A percentile compares a stretch with the other conserved stretches of the same genome.
phyloP scores from a whole-genome alignment of 2,113 vertebrate species.

The Glareola pratincola region DNA sequence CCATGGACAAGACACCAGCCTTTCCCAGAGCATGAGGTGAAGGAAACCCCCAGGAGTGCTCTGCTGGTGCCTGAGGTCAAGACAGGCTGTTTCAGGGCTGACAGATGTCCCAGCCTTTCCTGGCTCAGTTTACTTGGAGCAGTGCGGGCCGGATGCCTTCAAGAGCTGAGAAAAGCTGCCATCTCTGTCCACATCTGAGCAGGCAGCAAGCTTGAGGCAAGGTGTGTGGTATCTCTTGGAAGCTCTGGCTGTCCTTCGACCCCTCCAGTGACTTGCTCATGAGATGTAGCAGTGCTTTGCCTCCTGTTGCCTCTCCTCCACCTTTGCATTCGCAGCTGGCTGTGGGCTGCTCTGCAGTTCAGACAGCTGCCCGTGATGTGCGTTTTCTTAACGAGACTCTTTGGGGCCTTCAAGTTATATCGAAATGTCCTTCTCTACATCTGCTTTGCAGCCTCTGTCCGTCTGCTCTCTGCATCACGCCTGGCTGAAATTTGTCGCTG shows the following conservation, averaged over 20 bases:
- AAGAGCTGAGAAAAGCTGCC: background rate
- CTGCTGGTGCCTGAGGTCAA: background rate
- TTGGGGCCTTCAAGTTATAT: background rate
- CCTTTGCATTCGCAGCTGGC: background rate
- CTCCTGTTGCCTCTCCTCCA: background rate
- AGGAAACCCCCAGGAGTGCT: background rate
- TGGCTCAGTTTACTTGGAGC: background rate
- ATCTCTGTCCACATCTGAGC: too few relatives aligned
- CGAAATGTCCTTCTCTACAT: background rate
- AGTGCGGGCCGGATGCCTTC: background rate
- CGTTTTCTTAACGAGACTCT: background rate
- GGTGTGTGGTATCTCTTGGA: background rate
- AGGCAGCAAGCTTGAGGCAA: background rate
- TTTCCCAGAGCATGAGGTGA: background rate
- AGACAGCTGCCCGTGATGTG: background rate
- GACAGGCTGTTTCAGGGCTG: background rate
- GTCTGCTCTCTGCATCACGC: background rate
- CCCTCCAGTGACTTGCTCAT: background rate
- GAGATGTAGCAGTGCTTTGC: background rate
- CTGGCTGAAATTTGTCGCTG: background rate
- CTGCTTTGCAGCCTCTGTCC: constrained; percentile 2
- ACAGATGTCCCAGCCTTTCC: background rate
- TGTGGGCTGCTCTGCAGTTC: background rate
- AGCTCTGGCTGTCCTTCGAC: background rate
- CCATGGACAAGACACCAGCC: background rate